Evolutionary conservation across 2,888 invertebrate genomes (phyloP), one percentile per base, ranked within the genome.

Genomic region (Dynastes hyllus): DNA sequence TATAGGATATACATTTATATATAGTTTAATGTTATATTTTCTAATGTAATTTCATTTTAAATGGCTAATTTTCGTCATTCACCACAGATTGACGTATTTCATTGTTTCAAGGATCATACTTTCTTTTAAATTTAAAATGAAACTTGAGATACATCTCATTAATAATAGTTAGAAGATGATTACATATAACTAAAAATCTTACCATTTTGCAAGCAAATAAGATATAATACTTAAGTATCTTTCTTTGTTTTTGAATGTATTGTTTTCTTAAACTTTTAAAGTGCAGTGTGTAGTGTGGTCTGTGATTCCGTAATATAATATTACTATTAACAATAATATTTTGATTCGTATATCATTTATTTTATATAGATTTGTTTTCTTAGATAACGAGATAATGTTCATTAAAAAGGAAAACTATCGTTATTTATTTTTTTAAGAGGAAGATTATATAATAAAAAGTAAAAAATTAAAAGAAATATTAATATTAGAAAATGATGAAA

Each of bases 271-370:
- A 66, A 50, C 73, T 79, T 79, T 13, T 50, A 50, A 55, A 73
- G 79, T 81, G 78, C 80, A 80, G 81, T 80, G 80, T 79, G 76
- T 79, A 79, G 75, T 76, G 79, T 70, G 27, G 45, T 76, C 79
- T 79, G 79, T 79, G 79, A 79, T 79, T 73, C 66, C 29, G 32
- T 51, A 29, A 11, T 61, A 61, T 61, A 27, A 9, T 61, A 61
- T 55, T 45, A 55, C 32, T 66, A 66, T 27, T 77, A 37, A 40
- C 6, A 13, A 45, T 70, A 61, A 50, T 37, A 22, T n/a, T 4
- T 53, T 55, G 45, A 32, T 63, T 50, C 50, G 50, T 69, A 71
- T 45, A 29, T 63, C 50, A 63, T 55, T 70, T 32, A 65, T 78
- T 58, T 70, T 29, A n/a, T 29, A 32, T 65, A 9, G 9, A 13